Conservation (phyloP, 1,140 invertebrate genomes). For the Hormaphis cornu region DNA sequence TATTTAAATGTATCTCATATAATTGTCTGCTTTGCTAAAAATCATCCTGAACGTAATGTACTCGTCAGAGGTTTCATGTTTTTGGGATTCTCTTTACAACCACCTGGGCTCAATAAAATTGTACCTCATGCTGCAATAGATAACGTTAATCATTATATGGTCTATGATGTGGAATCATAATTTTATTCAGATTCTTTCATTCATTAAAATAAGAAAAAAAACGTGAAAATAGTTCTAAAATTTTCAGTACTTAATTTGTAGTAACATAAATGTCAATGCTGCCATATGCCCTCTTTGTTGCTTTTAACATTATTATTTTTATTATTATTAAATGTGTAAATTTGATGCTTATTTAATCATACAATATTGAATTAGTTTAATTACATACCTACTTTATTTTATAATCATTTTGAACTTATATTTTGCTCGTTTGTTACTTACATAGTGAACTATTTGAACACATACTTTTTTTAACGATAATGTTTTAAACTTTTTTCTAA, state of each 20-base stretch:
- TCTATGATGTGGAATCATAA: constrained; percentile 58
- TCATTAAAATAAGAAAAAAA: background rate
- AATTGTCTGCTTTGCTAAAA: constrained; percentile 73
- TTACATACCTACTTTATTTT: constrained; percentile 1
- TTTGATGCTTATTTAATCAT: constrained; percentile 23
- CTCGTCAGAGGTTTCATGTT: constrained; percentile 93
- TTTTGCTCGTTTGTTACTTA: constrained; percentile 22
- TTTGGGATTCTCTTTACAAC: constrained; percentile 78
- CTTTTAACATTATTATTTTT: constrained; percentile 26
- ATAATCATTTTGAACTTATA: background rate
- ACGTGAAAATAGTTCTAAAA: constrained; percentile 12
- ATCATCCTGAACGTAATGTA: constrained; percentile 68
- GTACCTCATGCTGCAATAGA: constrained; percentile 51
- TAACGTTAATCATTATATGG: constrained; percentile 64
- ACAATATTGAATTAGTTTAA: constrained; percentile 1
- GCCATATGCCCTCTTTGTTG: constrained; percentile 21
- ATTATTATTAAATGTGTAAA: constrained; percentile 23
- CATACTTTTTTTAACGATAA: constrained; percentile 20
- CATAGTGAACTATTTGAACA: background rate
- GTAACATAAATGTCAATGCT: constrained; percentile 1
- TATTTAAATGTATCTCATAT: constrained; percentile 72
- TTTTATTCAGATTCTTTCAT: background rate
- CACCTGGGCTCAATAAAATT: constrained; percentile 64
- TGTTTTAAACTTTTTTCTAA: constrained; percentile 4
- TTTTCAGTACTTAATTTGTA: constrained; percentile 10